A percentile compares a stretch with the other conserved stretches of the same genome.
Conservation (phyloP, 2,888 invertebrate genomes). For the Drosophila neotestacea region DNA sequence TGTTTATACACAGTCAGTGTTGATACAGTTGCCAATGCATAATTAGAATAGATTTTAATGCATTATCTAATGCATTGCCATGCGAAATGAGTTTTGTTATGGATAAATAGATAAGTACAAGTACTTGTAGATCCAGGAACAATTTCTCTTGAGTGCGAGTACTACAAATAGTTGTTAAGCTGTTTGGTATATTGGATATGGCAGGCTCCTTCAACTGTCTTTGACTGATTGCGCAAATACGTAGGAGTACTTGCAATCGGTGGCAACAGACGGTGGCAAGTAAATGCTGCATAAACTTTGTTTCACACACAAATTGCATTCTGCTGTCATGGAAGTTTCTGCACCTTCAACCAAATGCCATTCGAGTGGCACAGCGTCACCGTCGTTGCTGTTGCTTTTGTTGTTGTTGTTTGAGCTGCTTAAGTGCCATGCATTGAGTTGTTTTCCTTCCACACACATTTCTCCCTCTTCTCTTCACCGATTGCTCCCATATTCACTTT, state of each 20-base stretch:
- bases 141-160: not conserved
- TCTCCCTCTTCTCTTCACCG: not conserved
- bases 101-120: conserved; percentile 2
- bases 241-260: not conserved
- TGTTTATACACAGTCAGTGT: conserved; percentile 18
- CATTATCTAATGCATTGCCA: conserved; percentile 25
- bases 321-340: conserved; percentile 67
- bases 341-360: conserved; percentile 72
- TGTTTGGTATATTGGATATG: conserved; percentile 5
- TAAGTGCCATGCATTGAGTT: conserved; percentile 79
- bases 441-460: conserved; percentile 61
- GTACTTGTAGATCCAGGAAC: not conserved
- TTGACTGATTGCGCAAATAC: conserved; percentile 59
- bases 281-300: conserved; percentile 58
- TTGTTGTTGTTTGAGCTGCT: conserved; percentile 65
- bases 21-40: conserved; percentile 39
- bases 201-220: conserved; percentile 3
- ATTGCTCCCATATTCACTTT: conserved; percentile 32
- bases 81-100: conserved; percentile 14
- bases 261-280: conserved; percentile 27
- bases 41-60: conserved; percentile 42
- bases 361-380: conserved; percentile 46
- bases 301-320: conserved; percentile 68
- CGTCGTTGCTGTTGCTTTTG: conserved; percentile 12
- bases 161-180: conserved; percentile 26